Evolutionary conservation across 2,888 invertebrate species (phyloP).

Genomic region (Hyposoter dolosus): DNA sequence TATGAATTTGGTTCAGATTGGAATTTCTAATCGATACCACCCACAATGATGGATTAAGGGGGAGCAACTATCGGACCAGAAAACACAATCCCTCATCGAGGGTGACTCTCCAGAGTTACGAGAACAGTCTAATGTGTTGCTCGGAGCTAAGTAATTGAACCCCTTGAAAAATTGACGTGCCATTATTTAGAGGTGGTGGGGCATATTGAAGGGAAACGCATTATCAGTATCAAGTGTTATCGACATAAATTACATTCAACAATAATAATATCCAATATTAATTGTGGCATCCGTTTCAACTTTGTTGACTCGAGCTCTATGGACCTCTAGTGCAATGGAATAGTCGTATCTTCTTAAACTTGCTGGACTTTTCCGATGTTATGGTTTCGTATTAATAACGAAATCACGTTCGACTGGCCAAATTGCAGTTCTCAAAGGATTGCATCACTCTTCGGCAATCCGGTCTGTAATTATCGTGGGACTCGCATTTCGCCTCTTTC

Average conservation of each 20-base stretch:
- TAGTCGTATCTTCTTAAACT: neutral
- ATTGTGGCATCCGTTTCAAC: neutral
- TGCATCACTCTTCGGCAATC: neutral
- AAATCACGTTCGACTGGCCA: neutral
- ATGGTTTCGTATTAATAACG: slow-evolving; percentile 3
- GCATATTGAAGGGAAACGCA: neutral
- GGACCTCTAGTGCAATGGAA: neutral
- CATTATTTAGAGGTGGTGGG: neutral
- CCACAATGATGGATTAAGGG: slow-evolving; percentile 2
- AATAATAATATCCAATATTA: neutral
- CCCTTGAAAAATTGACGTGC: neutral
- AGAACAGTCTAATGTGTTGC: neutral
- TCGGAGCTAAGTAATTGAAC: neutral
- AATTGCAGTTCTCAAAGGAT: neutral
- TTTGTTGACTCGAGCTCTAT: neutral
- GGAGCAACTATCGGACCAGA: neutral
- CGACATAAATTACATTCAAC: neutral
- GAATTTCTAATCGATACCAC: slow-evolving; percentile 16
- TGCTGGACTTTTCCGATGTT: neutral
- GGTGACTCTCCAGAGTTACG: neutral
- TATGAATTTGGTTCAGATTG: neutral
- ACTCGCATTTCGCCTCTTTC: slow-evolving; percentile 12
- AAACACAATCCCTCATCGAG: slow-evolving; percentile 7
- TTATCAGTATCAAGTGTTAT: neutral
- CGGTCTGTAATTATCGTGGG: slow-evolving; percentile 53